Evolutionary conservation across 2,888 invertebrate genomes (phyloP).

Genomic region (Atrina japonica): DNA sequence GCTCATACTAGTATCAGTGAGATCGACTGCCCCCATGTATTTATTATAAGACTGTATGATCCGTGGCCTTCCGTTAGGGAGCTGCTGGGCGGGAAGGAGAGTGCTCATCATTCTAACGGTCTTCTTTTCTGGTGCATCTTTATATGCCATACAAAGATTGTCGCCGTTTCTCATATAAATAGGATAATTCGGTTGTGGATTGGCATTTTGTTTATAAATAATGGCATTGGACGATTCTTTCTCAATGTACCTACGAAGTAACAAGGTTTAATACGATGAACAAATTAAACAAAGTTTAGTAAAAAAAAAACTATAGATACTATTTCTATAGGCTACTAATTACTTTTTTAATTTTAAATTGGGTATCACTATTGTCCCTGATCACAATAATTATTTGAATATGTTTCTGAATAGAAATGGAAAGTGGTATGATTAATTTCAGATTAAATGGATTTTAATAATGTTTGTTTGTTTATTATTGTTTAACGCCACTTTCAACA

Average conservation of each 20-base stretch:
- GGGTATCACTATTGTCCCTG: not conserved
- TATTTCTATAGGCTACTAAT: not conserved
- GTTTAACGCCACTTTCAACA: too few relatives aligned
- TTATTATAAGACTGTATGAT: conserved; percentile 6
- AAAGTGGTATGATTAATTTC: too few relatives aligned
- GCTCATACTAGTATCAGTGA: conserved; percentile 9
- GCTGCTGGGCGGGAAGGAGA: not conserved
- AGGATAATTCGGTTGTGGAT: not conserved
- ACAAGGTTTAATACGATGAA: not conserved
- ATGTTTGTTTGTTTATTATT: too few relatives aligned
- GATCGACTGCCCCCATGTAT: conserved; percentile 22
- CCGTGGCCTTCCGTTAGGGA: not conserved
- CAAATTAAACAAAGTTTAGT: not conserved
- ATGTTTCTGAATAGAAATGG: not conserved
- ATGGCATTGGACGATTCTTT: conserved; percentile 14
- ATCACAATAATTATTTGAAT: not conserved
- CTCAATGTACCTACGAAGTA: conserved; percentile 13
- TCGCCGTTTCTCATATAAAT: conserved; percentile 8
- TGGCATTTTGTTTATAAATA: not conserved
- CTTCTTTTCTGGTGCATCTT: not conserved
- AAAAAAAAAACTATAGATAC: not conserved
- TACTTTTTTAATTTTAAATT: not conserved
- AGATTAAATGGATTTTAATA: too few relatives aligned
- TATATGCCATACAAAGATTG: not conserved
- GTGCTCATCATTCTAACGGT: conserved; percentile 14